Evolutionary conservation across 2,797 vertebrate genomes (phyloP).

Genomic region (Thalassophryne amazonica): DNA sequence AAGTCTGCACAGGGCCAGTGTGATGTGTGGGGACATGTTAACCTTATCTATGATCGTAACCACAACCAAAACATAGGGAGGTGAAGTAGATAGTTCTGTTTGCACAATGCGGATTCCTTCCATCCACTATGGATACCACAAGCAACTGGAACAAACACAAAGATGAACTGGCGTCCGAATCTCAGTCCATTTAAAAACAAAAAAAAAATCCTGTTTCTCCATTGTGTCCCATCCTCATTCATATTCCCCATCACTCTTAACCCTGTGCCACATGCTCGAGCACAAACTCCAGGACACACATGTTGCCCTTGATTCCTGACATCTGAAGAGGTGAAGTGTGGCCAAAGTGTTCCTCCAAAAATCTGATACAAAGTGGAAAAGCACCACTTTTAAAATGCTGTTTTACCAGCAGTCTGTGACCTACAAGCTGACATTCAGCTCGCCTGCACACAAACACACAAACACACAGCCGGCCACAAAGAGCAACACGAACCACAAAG

Average conservation of each 20-base stretch:
- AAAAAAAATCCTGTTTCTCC: too few species aligned
- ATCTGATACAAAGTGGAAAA: conserved; percentile 18
- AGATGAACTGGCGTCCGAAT: too few species aligned
- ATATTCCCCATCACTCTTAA: neutral
- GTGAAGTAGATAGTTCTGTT: too few species aligned
- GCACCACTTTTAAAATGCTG: conserved; percentile 47
- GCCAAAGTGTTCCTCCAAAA: conserved; percentile 4
- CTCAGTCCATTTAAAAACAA: too few species aligned
- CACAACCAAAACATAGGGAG: too few species aligned
- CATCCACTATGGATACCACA: too few species aligned
- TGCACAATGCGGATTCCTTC: too few species aligned
- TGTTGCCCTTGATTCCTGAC: conserved; percentile 2
- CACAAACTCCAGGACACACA: neutral
- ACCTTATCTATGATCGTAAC: too few species aligned
- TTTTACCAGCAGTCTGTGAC: conserved; percentile 46
- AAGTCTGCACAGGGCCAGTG: too few species aligned
- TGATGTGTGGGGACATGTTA: too few species aligned
- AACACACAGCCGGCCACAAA: conserved; percentile 30
- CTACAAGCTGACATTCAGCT: conserved; percentile 60
- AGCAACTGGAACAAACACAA: too few species aligned
- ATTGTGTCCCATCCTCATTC: neutral
- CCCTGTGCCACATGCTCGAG: neutral
- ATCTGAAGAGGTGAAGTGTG: conserved; percentile 14
- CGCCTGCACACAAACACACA: conserved; percentile 19
- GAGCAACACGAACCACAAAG: conserved; percentile 53